Evolutionary conservation across 2,888 invertebrate species (phyloP).

Genomic region (Microplitis deprimator): DNA sequence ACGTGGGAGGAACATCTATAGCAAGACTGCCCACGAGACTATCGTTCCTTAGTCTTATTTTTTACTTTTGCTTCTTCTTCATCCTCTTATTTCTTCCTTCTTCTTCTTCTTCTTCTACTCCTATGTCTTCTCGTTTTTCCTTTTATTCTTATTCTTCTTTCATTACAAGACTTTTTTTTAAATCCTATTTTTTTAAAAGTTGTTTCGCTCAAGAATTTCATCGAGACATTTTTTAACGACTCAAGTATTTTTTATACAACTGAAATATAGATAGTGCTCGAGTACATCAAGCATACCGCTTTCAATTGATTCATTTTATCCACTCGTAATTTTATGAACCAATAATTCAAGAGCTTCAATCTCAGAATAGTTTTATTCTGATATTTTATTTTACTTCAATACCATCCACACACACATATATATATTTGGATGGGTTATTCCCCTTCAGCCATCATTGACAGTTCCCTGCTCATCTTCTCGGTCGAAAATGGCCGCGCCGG

Average conservation of each 20-base stretch:
- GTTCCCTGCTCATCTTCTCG: conserved; percentile 27
- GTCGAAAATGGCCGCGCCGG: conserved; percentile 67
- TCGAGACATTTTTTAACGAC: background rate
- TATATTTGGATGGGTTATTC: background rate
- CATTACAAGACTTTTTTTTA: background rate
- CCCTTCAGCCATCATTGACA: conserved; percentile 22
- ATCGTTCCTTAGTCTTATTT: background rate
- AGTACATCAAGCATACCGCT: background rate
- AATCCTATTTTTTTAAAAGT: background rate
- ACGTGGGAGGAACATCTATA: conserved; percentile 67
- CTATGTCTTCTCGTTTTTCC: background rate
- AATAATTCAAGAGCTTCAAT: background rate
- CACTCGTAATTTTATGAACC: background rate
- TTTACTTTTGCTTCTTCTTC: background rate
- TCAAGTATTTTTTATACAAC: background rate
- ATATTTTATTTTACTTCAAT: no score
- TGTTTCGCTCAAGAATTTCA: background rate
- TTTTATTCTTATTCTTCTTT: background rate
- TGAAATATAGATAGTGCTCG: background rate
- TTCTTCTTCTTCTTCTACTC: conserved; percentile 23
- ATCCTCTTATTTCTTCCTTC: background rate
- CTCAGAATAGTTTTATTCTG: background rate
- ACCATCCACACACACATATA: no score
- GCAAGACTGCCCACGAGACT: conserved; percentile 55
- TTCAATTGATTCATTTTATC: background rate